phyloP scores from a whole-genome alignment of 2,888 invertebrate species.

The Diarsia mendica region DNA sequence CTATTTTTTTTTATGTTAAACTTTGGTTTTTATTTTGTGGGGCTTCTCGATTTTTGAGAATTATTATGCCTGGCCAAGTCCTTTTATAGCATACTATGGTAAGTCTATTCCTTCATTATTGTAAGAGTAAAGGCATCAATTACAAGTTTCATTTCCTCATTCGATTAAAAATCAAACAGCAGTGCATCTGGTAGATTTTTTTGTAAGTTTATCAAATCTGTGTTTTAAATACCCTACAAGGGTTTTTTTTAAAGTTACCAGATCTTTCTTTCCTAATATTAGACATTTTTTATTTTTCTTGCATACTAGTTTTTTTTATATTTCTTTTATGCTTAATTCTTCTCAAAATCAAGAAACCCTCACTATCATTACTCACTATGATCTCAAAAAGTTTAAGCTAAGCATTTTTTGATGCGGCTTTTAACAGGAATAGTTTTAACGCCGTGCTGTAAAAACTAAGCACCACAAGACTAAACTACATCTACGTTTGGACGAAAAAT shows the following conservation, averaged over 20 bases:
- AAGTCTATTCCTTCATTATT: neutral
- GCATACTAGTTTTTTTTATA: neutral
- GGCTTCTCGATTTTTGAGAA: constrained; percentile 42
- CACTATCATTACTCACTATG: constrained; percentile 39
- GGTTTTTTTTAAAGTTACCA: neutral
- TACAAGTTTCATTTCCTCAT: neutral
- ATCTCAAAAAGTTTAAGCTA: constrained; percentile 61
- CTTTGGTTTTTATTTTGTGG: constrained; percentile 57
- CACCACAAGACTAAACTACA: constrained; percentile 80
- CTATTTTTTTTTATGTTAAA: constrained; percentile 52
- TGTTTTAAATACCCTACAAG: neutral
- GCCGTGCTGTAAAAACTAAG: constrained; percentile 83
- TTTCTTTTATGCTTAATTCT: neutral
- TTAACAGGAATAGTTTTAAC: constrained; percentile 54
- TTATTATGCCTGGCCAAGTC: neutral
- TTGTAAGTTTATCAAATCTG: neutral
- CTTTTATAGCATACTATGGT: neutral
- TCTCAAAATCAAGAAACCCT: constrained; percentile 40
- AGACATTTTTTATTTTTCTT: neutral
- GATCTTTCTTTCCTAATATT: neutral
- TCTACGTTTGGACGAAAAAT: constrained; percentile 88
- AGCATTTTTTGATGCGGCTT: constrained; percentile 56
- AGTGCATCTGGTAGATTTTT: neutral
- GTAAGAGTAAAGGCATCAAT: neutral
- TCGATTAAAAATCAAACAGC: neutral